Conservation (phyloP, 2,113 vertebrate species). For the Oryzias melastigma region DNA sequence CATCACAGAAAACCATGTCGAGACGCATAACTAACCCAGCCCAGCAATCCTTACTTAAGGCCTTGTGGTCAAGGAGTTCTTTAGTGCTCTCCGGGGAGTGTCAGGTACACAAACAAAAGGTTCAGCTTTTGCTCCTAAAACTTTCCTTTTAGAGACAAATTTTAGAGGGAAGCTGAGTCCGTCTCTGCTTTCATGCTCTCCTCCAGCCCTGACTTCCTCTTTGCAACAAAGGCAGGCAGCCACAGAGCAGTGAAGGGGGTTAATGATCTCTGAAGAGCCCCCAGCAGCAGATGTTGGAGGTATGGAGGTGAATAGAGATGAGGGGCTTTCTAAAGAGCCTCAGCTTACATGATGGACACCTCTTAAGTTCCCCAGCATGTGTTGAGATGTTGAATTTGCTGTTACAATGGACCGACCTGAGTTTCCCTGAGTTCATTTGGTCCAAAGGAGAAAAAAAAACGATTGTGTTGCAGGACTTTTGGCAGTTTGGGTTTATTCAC, state of each 20-base stretch:
- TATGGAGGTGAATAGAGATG: slow-evolving; percentile 75
- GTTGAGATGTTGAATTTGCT: slow-evolving; percentile 54
- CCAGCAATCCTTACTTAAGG: slow-evolving; percentile 29
- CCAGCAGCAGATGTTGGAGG: slow-evolving; percentile 73
- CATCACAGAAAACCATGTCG: slow-evolving; percentile 24
- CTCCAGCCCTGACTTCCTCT: slow-evolving; percentile 38
- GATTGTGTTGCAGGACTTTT: slow-evolving; percentile 16
- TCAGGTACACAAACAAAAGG: slow-evolving; percentile 10
- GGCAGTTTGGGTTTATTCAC: slow-evolving; percentile 30
- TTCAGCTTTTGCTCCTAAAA: slow-evolving; percentile 26
- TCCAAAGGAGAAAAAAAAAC: slow-evolving; percentile 18
- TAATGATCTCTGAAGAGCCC: slow-evolving; percentile 66
- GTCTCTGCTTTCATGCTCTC: slow-evolving; percentile 27
- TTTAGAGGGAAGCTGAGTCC: slow-evolving; percentile 22
- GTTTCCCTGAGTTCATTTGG: neutral
- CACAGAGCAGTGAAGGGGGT: slow-evolving; percentile 53
- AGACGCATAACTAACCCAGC: slow-evolving; percentile 24
- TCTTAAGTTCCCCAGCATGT: slow-evolving; percentile 58
- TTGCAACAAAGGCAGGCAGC: slow-evolving; percentile 52
- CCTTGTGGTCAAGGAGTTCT: slow-evolving; percentile 32
- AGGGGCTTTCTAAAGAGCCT: slow-evolving; percentile 60
- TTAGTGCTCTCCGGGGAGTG: slow-evolving; percentile 14
- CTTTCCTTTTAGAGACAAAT: slow-evolving; percentile 39
- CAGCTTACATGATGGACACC: slow-evolving; percentile 60
- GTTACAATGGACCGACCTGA: slow-evolving; percentile 42